Evolutionary conservation across 2,797 vertebrate species (phyloP).

Genomic region (Parauchenoglanis punctatus): DNA sequence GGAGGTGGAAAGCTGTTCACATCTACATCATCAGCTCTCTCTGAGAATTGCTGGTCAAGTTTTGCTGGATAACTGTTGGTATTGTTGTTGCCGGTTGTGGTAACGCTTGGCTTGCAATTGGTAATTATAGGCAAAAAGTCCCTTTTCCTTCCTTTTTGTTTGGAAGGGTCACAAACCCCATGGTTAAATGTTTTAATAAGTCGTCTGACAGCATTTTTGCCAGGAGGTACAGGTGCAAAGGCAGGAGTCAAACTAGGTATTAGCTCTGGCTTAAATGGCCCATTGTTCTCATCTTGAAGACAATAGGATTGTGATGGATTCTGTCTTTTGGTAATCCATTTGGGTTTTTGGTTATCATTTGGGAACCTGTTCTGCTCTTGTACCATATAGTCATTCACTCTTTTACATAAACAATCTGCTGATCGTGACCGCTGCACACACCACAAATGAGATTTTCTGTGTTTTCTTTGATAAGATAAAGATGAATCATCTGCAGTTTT

Average conservation of each 20-base stretch:
- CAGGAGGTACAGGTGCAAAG: conserved; percentile 60
- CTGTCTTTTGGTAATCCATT: conserved; percentile 62
- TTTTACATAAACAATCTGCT: conserved; percentile 70
- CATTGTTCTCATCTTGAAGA: conserved; percentile 53
- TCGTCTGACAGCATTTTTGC: conserved; percentile 81
- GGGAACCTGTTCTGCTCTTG: conserved; percentile 76
- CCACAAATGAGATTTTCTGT: conserved; percentile 37
- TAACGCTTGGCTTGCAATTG: conserved; percentile 40
- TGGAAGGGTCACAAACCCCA: conserved; percentile 64
- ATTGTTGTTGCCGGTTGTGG: conserved; percentile 73
- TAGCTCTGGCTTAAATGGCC: conserved; percentile 50
- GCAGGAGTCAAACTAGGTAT: conserved; percentile 42
- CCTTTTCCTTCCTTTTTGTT: conserved; percentile 70
- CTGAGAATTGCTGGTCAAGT: conserved; percentile 52
- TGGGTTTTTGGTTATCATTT: conserved; percentile 70
- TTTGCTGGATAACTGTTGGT: conserved; percentile 67
- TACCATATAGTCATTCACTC: conserved; percentile 61
- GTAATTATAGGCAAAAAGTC: conserved; percentile 70
- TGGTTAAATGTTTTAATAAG: conserved; percentile 90
- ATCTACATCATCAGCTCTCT: conserved; percentile 67
- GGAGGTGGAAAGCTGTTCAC: conserved; percentile 86
- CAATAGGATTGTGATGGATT: conserved; percentile 43
- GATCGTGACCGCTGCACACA: conserved; percentile 72
- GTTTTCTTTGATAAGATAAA: conserved; percentile 56
- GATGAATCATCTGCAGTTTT: conserved; percentile 59